These are phyloP conservation scores for Athalia cordata DNA, from an alignment of 2,888 invertebrate genomes.

Conservation along the genomic window DNA sequence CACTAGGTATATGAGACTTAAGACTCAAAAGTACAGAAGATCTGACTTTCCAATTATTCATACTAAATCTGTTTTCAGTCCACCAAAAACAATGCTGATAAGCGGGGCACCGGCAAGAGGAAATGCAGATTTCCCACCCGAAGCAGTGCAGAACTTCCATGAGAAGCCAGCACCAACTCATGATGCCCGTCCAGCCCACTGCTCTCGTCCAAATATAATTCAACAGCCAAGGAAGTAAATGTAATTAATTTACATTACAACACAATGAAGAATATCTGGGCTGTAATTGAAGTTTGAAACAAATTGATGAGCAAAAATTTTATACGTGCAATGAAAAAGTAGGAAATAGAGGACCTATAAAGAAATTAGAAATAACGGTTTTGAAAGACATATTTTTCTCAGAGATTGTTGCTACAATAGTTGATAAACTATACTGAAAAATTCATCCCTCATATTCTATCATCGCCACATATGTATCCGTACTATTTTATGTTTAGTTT, in stretches of 20 bases:
- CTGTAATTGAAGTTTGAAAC: conserved; percentile 1
- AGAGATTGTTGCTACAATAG: too few species aligned
- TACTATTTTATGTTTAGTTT: too few species aligned
- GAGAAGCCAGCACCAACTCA: conserved; percentile 85
- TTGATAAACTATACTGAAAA: background rate
- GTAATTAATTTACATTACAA: background rate
- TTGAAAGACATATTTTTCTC: background rate
- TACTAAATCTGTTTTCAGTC: conserved; percentile 73
- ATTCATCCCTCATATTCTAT: too few species aligned
- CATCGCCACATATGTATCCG: too few species aligned
- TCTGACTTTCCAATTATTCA: conserved; percentile 49
- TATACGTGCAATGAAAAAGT: background rate
- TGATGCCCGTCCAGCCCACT: conserved; percentile 76
- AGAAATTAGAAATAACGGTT: background rate
- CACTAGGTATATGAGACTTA: conserved; percentile 73
- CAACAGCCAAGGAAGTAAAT: conserved; percentile 92
- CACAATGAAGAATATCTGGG: background rate
- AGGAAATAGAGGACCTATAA: background rate
- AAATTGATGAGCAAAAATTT: too few species aligned
- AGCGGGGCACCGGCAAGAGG: conserved; percentile 88
- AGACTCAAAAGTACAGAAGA: background rate
- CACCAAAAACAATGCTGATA: conserved; percentile 84
- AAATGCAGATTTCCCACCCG: conserved; percentile 91
- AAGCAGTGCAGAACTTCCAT: conserved; percentile 89
- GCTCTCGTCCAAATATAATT: conserved; percentile 82